Evolutionary conservation across 2,797 vertebrate species (phyloP), one percentile per base, ranked within the genome.

Genomic region (Enoplosus armatus): DNA sequence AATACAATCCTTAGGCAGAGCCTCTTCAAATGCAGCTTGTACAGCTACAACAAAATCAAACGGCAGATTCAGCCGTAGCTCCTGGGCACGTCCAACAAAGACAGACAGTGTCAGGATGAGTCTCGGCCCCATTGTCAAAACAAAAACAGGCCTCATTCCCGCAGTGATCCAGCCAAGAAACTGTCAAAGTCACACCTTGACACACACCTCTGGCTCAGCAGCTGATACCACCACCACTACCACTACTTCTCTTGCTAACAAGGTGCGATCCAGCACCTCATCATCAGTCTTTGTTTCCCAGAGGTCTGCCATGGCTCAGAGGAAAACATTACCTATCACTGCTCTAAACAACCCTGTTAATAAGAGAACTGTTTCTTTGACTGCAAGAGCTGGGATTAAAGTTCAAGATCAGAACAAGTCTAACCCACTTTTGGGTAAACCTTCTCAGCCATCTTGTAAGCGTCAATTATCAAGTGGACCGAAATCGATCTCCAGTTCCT

Each of bases 111-210:
- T 4, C 48, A 81, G 90, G 39, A 72, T 92, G 33, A 93, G 89
- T 54, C 63, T 90, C 0, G 89, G 85, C 0, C 87, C 87, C 2
- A 14, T 91, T 2, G 83, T 92, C 31, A 90, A 84, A 77, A 94
- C 93, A 1, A 92, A 77, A 86, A 93, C 92, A 0, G 91, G 91
- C 22, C 89, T 92, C 3, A 80, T 78, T 22, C 86, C 90, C 56
- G 86, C 91, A 8, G 69, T 87, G 24, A 84, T 51, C 5, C 82
- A 85, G 35, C 85, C 82, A 10, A 90, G 62, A 62, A 58, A 26
- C 24, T 27, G 3, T 47, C 59, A 6, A 37, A 41, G 6, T 29
- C 83, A 33, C 60, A 74, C 5, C 4, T 0, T 20, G 6, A 27
- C 35, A 5, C 43, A 29, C 2, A 4, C 12, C 8, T 24, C 55